phyloP scores from a whole-genome alignment of 2,797 vertebrate species.

The Muscicapa comitata region DNA sequence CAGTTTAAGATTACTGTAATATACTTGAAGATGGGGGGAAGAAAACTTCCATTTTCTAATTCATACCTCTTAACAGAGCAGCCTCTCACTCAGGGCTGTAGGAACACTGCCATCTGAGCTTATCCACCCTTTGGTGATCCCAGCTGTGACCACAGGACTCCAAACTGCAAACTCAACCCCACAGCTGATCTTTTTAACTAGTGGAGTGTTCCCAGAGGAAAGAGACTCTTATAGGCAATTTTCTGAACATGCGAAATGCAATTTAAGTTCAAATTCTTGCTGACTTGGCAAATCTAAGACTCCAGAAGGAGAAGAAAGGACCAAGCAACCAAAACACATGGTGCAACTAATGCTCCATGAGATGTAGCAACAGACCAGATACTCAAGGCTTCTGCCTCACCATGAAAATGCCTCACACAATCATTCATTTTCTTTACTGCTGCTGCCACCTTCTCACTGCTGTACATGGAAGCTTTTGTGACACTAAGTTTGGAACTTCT shows the following conservation, averaged over 20 bases:
- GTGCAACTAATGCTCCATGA: background rate
- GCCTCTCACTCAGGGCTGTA: background rate
- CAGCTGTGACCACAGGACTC: background rate
- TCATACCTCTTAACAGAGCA: background rate
- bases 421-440: background rate
- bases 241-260: rapidly evolving
- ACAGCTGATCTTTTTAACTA: background rate
- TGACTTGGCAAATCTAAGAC: background rate
- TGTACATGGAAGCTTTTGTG: background rate
- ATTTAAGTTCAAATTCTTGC: background rate
- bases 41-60: background rate
- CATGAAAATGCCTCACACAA: background rate
- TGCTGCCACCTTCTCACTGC: background rate
- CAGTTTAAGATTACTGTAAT: background rate
- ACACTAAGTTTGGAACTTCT: background rate
- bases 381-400: background rate
- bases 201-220: background rate
- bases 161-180: background rate
- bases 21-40: background rate
- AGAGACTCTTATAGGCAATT: rapidly evolving
- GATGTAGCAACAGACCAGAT: background rate
- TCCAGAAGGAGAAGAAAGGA: background rate
- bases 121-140: background rate
- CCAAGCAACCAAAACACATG: rapidly evolving
- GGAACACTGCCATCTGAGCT: background rate